Conservation (phyloP, 1,140 invertebrate genomes). For the Drosophila paulistorum region DNA sequence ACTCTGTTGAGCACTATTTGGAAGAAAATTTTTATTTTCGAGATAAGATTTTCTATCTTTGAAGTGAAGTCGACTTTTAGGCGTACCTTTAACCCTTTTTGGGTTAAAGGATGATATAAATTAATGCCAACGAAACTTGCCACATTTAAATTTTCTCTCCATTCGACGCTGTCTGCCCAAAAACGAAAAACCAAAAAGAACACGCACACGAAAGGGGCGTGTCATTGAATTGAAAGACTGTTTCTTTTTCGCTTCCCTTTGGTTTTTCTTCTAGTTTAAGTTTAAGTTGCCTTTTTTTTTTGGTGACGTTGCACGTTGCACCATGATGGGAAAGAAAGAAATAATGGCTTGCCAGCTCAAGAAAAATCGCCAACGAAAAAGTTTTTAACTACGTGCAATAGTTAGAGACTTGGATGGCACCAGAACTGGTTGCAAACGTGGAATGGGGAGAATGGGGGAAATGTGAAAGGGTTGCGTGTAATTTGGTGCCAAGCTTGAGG, state of each 20-base stretch:
- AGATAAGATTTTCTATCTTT: neutral
- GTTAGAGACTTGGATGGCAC: constrained; percentile 10
- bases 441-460: no score
- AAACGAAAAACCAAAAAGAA: neutral
- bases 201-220: constrained; percentile 13
- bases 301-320: constrained; percentile 65
- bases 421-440: neutral
- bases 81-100: constrained; percentile 8
- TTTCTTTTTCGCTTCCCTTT: constrained; percentile 27
- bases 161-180: neutral
- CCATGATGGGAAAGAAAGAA: constrained; percentile 31
- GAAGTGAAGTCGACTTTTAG: neutral
- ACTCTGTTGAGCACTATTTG: no score
- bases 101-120: neutral
- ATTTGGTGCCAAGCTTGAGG: constrained; percentile 45
- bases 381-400: constrained; percentile 66
- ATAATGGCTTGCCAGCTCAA: constrained; percentile 75
- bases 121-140: constrained; percentile 15
- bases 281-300: constrained; percentile 12
- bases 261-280: neutral
- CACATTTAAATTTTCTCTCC: constrained; percentile 43
- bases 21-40: no score
- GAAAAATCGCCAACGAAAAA: constrained; percentile 74
- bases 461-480: constrained; percentile 29
- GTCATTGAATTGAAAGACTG: constrained; percentile 48